Conservation (phyloP, 2,888 invertebrate species). For the Adela reaumurella region DNA sequence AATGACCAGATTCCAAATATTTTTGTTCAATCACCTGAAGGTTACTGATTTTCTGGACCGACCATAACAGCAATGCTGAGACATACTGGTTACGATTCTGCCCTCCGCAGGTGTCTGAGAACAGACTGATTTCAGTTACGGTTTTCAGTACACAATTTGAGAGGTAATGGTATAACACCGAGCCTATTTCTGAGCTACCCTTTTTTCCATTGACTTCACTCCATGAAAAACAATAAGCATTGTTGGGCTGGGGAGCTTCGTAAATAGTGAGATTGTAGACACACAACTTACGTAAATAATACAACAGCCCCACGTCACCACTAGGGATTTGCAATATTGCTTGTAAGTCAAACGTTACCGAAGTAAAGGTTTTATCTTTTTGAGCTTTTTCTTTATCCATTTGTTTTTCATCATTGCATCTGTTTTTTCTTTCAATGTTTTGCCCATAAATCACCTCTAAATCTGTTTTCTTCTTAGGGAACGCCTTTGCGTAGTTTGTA, state of each 20-base stretch:
- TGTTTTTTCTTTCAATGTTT: no score
- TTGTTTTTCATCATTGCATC: no score
- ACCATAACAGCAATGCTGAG: not conserved
- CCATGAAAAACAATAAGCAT: not conserved
- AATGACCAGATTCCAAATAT: not conserved
- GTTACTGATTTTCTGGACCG: not conserved
- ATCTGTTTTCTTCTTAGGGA: no score
- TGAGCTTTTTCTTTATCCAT: no score
- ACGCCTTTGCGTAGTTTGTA: no score
- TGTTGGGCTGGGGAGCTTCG: not conserved
- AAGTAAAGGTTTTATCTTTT: not conserved
- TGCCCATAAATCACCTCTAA: no score
- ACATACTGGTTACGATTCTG: not conserved
- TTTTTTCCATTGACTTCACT: not conserved
- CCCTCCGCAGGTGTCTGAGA: not conserved
- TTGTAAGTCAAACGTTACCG: not conserved
- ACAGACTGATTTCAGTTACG: not conserved
- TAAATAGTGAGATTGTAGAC: not conserved
- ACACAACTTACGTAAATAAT: not conserved
- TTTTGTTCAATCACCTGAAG: not conserved
- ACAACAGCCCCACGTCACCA: not conserved
- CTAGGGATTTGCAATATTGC: not conserved
- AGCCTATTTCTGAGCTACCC: not conserved
- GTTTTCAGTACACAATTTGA: not conserved
- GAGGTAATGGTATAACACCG: not conserved